These are phyloP conservation scores for Sycobia sp. DNA, from an alignment of 1,140 invertebrate genomes.

Conservation along the genomic window DNA sequence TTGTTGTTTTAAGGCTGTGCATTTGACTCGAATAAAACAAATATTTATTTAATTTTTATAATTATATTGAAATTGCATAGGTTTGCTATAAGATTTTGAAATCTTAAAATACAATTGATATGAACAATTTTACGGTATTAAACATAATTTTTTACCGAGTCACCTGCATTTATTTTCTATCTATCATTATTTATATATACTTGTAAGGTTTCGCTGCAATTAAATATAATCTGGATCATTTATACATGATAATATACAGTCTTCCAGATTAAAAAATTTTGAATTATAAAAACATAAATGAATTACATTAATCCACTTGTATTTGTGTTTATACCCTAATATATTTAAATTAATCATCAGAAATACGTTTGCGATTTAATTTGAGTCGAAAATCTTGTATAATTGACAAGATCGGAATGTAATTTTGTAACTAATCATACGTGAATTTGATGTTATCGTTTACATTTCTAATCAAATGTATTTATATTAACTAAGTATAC, in stretches of 20 bases:
- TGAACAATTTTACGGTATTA: background rate
- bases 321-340: too few species aligned
- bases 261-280: constrained; percentile 12
- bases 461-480: too few species aligned
- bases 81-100: constrained; percentile 1
- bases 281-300: too few species aligned
- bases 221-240: constrained; percentile 9
- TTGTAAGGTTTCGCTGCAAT: background rate
- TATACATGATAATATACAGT: constrained; percentile 21
- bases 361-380: too few species aligned
- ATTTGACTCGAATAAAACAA: constrained; percentile 6
- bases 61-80: too few species aligned
- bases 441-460: too few species aligned
- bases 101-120: background rate
- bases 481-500: too few species aligned
- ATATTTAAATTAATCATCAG: too few species aligned
- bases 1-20: constrained; percentile 6
- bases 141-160: background rate
- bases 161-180: constrained; percentile 8
- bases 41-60: constrained; percentile 1
- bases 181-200: background rate
- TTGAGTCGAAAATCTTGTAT: too few species aligned
- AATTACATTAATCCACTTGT: too few species aligned
- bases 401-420: too few species aligned
- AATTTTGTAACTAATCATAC: too few species aligned